Evolutionary conservation across 37 sponge, comb jelly and placozoan genomes (phyloP), one percentile per base, ranked within the genome.

Genomic region (Spongia lamella): DNA sequence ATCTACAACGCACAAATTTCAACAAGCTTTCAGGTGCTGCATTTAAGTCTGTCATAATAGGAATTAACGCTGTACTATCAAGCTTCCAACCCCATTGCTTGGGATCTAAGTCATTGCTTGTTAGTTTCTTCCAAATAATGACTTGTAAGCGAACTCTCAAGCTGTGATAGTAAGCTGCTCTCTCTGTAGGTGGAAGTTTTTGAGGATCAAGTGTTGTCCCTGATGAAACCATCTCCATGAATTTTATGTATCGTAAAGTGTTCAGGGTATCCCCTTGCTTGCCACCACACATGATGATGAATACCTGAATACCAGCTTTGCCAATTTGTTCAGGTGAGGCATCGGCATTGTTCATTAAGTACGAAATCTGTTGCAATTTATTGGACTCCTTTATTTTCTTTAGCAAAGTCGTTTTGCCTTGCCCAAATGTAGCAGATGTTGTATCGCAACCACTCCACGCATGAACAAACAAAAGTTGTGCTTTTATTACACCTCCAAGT

Each of bases 391-490:
- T 43, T 14, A 66, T 66, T 30, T 66, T 78, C 36, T 78, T 65
- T 7, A 66, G 24, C 6, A 66, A 33, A 39, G 13, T 67, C 55
- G 67, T 78, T 66, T 78, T 78, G 16, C 79, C 79, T 21, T 67
- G 79, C 27, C 79, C 79, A 24, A 66, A 78, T 14, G 68, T 78
- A 32, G 68, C 58, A 66, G 68, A 78, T 1, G 77, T 76, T 58
- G 79, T 67, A 51, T 78, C 79, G 66, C 79, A 78, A n/a, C 68
- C 79, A 78, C 57, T 78, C 57, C 67, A 78, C 7, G 79, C 79
- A 51, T 78, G 79, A 13, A 78, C 19, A 24, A 78, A 78, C 32
- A 78, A 22, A 25, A 78, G 62, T 21, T 53, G 40, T 36, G 67
- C 19, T 65, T 20, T 30, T 24, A 78, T 47, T 6, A 67, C 4